Evolutionary conservation across 2,797 vertebrate genomes (phyloP), one percentile per base, ranked within the genome.

Genomic region (Semaprochilodus insignis): DNA sequence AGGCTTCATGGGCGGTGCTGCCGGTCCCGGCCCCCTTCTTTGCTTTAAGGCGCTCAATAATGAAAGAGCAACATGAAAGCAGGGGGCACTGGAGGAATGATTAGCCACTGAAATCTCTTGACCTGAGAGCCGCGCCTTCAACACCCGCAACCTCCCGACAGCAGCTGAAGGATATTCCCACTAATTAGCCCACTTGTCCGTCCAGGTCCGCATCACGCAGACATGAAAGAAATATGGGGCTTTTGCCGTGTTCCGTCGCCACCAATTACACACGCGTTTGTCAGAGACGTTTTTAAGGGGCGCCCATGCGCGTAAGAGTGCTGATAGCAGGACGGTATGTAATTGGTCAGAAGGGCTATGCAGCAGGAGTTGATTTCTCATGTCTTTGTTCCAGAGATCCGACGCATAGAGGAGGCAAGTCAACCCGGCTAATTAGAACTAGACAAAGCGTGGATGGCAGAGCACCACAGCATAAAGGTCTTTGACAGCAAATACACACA

Each of bases 121-220:
- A 85, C 57, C 73, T 65, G 88, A 83, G 71, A 83, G 80, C 21
- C 31, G 52, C 40, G 48, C 80, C 16, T 59, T 57, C 79, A n/a
- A 31, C 72, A 76, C 72, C 48, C 81, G 62, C 84, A 74, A 66
- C 44, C 62, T 82, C 60, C 54, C 48, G 78, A 57, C 65, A 80
- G 75, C 40, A 81, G 77, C 57, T 88, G 83, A 91, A 87, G 81
- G 85, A 89, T 88, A 87, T 89, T 90, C 79, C 72, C 80, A 87
- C 87, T 94, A 93, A 94, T 93, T 94, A 89, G 82, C 88, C 54
- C 78, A 78, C 74, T 67, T 81, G 86, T 85, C 54, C 59, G 51
- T 73, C 80, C 54, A 13, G 40, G 73, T 72, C 40, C 48, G 69
- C 72, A 40, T 71, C 80, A 73, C 23, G 81, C 72, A 36, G 88